Evolutionary conservation across 2,797 vertebrate species (phyloP).

Genomic region (Sphenopsis melanotis): DNA sequence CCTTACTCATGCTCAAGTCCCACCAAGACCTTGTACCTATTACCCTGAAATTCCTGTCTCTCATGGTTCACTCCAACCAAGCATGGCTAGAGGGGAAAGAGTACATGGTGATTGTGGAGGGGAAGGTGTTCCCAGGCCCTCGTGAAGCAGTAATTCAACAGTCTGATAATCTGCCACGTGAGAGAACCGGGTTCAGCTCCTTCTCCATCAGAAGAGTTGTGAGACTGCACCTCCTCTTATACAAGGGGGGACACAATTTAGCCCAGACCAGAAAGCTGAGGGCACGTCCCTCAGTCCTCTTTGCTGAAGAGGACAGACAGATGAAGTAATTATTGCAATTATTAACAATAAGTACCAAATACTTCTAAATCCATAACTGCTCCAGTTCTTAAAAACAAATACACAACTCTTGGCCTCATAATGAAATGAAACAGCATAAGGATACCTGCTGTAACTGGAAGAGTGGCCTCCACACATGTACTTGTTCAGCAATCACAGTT

Average conservation of each 20-base stretch:
- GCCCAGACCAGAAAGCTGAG: neutral
- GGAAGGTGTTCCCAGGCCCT: neutral
- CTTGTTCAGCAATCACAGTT: neutral
- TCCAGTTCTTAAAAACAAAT: neutral
- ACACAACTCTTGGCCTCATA: neutral
- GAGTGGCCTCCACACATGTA: neutral
- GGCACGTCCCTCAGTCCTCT: neutral
- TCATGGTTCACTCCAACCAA: neutral
- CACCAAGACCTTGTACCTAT: neutral
- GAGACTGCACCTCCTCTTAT: neutral
- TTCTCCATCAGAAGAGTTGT: neutral
- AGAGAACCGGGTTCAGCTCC: neutral
- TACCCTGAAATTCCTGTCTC: neutral
- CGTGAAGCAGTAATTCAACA: neutral
- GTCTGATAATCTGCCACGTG: neutral
- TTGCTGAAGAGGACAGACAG: neutral
- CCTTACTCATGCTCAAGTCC: neutral
- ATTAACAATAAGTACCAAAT: neutral
- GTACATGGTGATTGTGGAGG: rapidly evolving
- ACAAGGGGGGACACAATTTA: neutral
- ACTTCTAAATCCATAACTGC: neutral
- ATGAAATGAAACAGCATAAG: neutral
- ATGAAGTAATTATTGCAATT: neutral
- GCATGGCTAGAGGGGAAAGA: neutral
- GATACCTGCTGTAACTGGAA: neutral